Conservation (phyloP, 2,113 vertebrate species). For the Peromyscus polionotus region DNA sequence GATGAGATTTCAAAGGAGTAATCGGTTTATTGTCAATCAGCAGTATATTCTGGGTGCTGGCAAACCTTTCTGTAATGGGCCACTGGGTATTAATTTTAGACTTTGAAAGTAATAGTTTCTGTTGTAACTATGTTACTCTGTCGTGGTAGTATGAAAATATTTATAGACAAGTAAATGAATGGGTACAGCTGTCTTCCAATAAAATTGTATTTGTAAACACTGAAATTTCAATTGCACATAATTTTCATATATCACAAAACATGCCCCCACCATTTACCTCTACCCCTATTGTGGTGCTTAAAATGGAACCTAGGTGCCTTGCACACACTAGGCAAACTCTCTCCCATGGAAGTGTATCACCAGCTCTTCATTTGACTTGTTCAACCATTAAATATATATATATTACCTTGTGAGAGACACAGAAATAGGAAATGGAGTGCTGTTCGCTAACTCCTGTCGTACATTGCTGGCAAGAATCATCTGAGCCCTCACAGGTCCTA, state of each 20-base stretch:
- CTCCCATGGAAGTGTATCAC: neutral
- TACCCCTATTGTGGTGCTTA: neutral
- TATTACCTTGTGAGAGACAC: neutral
- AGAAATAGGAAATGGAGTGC: neutral
- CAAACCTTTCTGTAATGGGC: conserved; percentile 9
- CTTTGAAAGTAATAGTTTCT: neutral
- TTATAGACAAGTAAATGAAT: neutral
- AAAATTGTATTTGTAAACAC: conserved; percentile 20
- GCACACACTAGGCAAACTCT: neutral
- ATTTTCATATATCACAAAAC: conserved; percentile 24
- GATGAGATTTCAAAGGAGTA: neutral
- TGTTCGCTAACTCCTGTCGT: neutral
- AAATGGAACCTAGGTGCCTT: neutral
- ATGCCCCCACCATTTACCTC: neutral
- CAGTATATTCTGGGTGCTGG: neutral
- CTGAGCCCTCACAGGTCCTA: neutral
- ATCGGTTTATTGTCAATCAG: neutral
- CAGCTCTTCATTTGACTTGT: neutral
- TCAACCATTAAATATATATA: neutral
- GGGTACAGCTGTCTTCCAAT: neutral
- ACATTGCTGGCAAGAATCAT: neutral
- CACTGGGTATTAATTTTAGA: conserved; percentile 26
- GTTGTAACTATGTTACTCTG: neutral
- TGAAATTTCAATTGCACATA: conserved; percentile 36
- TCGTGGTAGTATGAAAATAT: neutral